These are phyloP conservation scores for Thaumetopoea pityocampa DNA, from an alignment of 1,140 invertebrate genomes.

Conservation along the genomic window DNA sequence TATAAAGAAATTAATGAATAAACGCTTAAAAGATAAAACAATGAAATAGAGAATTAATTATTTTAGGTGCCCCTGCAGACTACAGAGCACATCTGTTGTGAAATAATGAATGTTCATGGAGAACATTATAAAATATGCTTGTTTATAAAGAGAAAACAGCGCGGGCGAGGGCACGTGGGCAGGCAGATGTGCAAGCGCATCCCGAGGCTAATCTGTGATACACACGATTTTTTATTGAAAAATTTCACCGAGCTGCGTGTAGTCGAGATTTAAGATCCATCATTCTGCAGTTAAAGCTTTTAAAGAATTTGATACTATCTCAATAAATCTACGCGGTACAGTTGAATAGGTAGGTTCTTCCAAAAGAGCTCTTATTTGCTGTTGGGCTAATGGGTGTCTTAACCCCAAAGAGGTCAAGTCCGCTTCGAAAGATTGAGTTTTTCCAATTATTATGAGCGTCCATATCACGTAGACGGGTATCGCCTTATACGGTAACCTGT, in stretches of 20 bases:
- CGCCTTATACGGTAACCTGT: slow-evolving; percentile 65
- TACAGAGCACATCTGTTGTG: slow-evolving; percentile 60
- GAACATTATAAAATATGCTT: slow-evolving; percentile 53
- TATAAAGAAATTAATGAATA: slow-evolving; percentile 31
- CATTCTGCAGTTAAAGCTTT: slow-evolving; percentile 34
- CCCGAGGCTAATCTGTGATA: slow-evolving; percentile 34
- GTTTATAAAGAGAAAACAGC: slow-evolving; percentile 55
- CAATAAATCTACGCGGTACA: slow-evolving; percentile 6
- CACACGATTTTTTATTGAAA: slow-evolving; percentile 46
- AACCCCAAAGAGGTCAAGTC: slow-evolving; percentile 56
- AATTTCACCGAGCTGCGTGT: slow-evolving; percentile 43
- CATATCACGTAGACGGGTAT: slow-evolving; percentile 43
- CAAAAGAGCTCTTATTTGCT: too few species aligned
- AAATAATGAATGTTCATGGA: slow-evolving; percentile 58
- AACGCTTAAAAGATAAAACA: slow-evolving; percentile 34
- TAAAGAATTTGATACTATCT: slow-evolving; percentile 21
- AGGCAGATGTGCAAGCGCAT: slow-evolving; percentile 63
- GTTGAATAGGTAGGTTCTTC: neutral
- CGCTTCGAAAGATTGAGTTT: slow-evolving; percentile 59
- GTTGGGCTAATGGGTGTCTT: slow-evolving; percentile 23
- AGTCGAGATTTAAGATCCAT: slow-evolving; percentile 53
- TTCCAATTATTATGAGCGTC: slow-evolving; percentile 62
- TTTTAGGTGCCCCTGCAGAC: slow-evolving; percentile 49
- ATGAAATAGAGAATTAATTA: slow-evolving; percentile 63
- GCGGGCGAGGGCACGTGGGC: slow-evolving; percentile 64